Percentiles rank a stretch among this genome's conserved stretches.
Evolutionary conservation across 2,113 vertebrate genomes (phyloP).

Genomic region (Plecturocebus donacophilus): DNA sequence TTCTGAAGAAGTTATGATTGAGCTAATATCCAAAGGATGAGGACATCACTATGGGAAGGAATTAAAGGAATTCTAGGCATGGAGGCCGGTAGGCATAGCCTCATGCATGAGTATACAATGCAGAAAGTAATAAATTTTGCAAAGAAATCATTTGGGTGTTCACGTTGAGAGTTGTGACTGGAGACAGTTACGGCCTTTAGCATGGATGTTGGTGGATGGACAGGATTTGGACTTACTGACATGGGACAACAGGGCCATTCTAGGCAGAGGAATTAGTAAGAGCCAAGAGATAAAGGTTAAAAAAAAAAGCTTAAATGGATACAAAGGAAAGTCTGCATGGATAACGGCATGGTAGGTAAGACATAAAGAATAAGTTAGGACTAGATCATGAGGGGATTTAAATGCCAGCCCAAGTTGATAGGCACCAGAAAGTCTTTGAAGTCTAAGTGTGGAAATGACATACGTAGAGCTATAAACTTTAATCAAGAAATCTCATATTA

Average conservation of each 20-base stretch:
- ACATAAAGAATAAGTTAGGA: neutral
- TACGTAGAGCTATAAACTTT: neutral
- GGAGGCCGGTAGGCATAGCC: neutral
- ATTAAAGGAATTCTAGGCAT: neutral
- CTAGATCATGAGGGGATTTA: neutral
- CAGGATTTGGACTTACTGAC: neutral
- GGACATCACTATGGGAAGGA: neutral
- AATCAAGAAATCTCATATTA: neutral
- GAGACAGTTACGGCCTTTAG: neutral
- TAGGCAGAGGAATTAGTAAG: neutral
- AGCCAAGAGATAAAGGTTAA: neutral
- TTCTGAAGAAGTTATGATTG: neutral
- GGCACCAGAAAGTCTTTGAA: neutral
- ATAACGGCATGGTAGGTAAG: neutral
- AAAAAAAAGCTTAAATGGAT: neutral
- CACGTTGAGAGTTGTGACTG: neutral
- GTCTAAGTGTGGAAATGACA: neutral
- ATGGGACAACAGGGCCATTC: neutral
- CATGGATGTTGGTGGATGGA: neutral
- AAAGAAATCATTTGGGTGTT: neutral
- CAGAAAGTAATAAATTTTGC: neutral
- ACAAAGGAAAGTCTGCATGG: neutral
- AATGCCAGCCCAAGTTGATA: neutral
- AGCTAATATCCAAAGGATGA: neutral
- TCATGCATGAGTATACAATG: neutral